Conservation (phyloP, 2,888 invertebrate genomes). For the Platypus cylindrus region DNA sequence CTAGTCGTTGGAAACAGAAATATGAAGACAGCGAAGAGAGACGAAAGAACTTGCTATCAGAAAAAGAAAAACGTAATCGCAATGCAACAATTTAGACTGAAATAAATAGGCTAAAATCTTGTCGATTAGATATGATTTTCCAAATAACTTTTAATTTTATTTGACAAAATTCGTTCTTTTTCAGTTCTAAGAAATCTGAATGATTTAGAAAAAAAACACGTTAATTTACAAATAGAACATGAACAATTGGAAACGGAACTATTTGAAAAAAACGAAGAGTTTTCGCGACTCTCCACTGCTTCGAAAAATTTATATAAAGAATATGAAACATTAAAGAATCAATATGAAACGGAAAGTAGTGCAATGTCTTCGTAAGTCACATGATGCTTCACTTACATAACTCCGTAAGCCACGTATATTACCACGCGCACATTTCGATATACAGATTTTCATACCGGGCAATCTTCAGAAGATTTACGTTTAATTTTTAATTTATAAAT, state of each 20-base stretch:
- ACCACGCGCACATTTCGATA: no score
- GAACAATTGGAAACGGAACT: constrained; percentile 46
- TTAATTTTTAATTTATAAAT: no score
- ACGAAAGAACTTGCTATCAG: constrained; percentile 51
- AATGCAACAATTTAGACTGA: background rate
- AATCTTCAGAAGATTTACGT: no score
- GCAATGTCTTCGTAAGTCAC: constrained; percentile 53
- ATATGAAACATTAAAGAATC: constrained; percentile 60
- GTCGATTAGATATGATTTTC: no score
- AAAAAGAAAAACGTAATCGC: constrained; percentile 54
- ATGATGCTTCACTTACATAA: background rate
- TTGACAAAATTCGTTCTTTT: constrained; percentile 19
- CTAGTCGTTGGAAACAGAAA: constrained; percentile 53
- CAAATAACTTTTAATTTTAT: no score
- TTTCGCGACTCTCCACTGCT: constrained; percentile 46
- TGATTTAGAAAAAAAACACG: constrained; percentile 48
- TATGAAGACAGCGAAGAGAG: constrained; percentile 59
- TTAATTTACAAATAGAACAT: constrained; percentile 46
- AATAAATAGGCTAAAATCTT: no score
- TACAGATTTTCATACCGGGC: no score
- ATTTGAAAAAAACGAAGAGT: constrained; percentile 49
- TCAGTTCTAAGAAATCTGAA: constrained; percentile 47
- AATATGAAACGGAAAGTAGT: constrained; percentile 59
- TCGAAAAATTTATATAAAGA: constrained; percentile 61
- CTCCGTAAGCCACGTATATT: no score